phyloP scores from a whole-genome alignment of 2,113 vertebrate species.

The Dipodomys ordii region DNA sequence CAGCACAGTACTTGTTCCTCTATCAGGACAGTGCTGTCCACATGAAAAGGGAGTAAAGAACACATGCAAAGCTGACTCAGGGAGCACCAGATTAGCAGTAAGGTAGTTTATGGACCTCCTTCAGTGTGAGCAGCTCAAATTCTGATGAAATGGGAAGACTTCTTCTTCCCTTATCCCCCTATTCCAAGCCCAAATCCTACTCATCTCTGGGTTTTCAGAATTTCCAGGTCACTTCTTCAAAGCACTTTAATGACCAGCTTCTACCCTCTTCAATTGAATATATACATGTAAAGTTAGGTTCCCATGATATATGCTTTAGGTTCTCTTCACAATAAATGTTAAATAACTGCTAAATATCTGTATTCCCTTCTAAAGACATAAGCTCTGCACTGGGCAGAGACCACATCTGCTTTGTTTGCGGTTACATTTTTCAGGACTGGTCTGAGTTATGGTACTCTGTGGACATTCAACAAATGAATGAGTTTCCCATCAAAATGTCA shows the following conservation, averaged over 20 bases:
- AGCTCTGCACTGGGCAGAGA: neutral
- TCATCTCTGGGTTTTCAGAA: constrained; percentile 10
- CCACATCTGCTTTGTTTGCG: neutral
- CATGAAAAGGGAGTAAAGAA: neutral
- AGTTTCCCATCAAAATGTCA: neutral
- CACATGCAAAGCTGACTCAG: neutral
- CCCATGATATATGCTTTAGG: neutral
- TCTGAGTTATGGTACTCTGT: neutral
- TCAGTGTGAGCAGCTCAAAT: neutral
- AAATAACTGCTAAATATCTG: neutral
- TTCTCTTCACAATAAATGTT: neutral
- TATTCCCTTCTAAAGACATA: neutral
- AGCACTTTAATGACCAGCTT: neutral
- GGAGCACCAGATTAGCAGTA: neutral
- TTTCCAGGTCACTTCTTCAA: constrained; percentile 46
- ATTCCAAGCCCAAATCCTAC: neutral
- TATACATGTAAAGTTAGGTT: neutral
- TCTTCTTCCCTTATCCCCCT: neutral
- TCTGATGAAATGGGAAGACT: neutral
- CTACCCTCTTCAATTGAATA: neutral
- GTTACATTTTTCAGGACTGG: neutral
- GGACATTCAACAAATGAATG: neutral
- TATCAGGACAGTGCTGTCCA: neutral
- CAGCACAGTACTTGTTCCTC: neutral
- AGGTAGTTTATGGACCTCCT: neutral